Base-by-base conservation (phyloP, 1,140 invertebrate genomes). In the Panulirus ornatus region DNA sequence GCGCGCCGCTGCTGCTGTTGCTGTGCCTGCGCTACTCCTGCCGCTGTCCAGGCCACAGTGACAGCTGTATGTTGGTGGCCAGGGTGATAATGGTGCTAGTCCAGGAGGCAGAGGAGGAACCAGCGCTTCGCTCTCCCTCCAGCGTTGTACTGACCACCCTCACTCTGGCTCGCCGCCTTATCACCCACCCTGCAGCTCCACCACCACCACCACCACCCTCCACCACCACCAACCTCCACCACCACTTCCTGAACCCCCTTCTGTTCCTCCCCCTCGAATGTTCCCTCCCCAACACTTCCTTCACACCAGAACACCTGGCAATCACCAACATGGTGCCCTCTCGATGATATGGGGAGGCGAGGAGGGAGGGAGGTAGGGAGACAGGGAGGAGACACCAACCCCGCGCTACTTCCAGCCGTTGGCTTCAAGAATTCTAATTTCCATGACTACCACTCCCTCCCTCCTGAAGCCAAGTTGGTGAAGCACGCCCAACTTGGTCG, bases 71-170 rank as follows among this genome's bases (percentile, higher is more conserved):
- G 71, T 78, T 63, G 51, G 70, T 78, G 47, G 70, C 34, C 44
- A 73, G 70, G 40, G 36, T 76, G 47, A 75, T 44, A 76, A 76
- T 54, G 84, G 73, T 38, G 47, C 5, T 66, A 27, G 30, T 16
- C 22, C 51, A 54, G 75, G 36, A 42, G 36, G 70, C 42, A 9
- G 44, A 86, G 36, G 47, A 63, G 73, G 84, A 44, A 73, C 71
- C 27, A 71, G 58, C 44, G 44, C 71, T 38, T 78, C 47, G 38
- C 75, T 63, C 84, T 63, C 76, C n/a, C 78, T 71, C 86, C 63
- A 38, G 42, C 63, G 42, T 73, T 81, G 78, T 81, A 88, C 86
- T 88, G 86, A 88, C 86, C 86, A 88, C 66, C 86, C 47, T 51
- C 86, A 82, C 70, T 63, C 78, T 42, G 66, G 73, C 75, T 42